Conservation (phyloP, 2,113 vertebrate species). For the Thunnus thynnus region DNA sequence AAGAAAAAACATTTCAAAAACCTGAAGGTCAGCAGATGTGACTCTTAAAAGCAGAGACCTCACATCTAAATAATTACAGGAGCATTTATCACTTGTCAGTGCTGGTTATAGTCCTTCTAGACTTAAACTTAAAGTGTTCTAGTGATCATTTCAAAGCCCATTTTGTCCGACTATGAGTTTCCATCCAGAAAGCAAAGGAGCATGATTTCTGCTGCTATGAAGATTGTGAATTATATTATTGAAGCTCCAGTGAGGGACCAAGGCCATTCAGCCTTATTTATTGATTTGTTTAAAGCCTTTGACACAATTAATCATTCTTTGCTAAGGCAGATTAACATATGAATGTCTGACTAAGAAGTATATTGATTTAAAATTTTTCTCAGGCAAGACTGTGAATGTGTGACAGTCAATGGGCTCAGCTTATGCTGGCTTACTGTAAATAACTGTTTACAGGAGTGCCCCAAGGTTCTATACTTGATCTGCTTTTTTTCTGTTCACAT, state of each 20-base stretch:
- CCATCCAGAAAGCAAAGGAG: neutral
- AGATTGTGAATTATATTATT: neutral
- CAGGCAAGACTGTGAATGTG: neutral
- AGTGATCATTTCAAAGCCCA: no score
- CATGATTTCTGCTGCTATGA: neutral
- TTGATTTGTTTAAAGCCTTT: neutral
- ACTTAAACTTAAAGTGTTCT: neutral
- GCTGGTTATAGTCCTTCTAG: no score
- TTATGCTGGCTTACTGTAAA: neutral
- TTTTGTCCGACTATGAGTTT: neutral
- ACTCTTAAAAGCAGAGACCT: no score
- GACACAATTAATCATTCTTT: neutral
- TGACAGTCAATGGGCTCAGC: neutral
- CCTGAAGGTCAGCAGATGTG: no score
- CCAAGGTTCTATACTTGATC: slow-evolving; percentile 3
- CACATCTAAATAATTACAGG: no score
- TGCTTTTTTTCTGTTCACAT: neutral
- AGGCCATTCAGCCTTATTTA: neutral
- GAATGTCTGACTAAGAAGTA: neutral
- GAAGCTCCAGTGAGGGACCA: neutral
- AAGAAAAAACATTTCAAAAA: no score
- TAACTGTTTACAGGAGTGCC: neutral
- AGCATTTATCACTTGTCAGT: no score
- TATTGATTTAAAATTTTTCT: neutral
- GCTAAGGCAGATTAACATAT: neutral